A percentile compares a stretch with the other conserved stretches of the same genome.
phyloP scores from a whole-genome alignment of 2,113 vertebrate genomes.

The Phalacrocorax aristotelis region DNA sequence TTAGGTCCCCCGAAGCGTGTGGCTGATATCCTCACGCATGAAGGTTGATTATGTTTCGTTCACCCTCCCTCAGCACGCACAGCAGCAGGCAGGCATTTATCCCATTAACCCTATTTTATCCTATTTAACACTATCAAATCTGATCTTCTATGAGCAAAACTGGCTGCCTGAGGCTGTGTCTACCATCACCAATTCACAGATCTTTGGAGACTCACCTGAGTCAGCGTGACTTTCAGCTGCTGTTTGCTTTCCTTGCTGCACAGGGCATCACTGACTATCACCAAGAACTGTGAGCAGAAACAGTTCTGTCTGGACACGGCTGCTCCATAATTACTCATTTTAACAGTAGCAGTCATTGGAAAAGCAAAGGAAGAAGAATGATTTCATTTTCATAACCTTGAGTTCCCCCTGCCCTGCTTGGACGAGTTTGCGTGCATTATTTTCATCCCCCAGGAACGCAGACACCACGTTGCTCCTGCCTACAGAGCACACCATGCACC shows the following conservation, averaged over 20 bases:
- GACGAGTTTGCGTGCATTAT: neutral
- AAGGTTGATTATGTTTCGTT: too few relatives aligned
- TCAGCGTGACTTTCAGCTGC: neutral
- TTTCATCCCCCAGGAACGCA: neutral
- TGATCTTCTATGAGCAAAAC: neutral
- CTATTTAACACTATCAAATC: neutral
- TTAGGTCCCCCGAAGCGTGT: neutral
- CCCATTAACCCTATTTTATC: neutral
- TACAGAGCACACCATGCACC: neutral
- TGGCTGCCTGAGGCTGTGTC: neutral
- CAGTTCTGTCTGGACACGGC: neutral
- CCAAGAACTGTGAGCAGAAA: constrained; percentile 1
- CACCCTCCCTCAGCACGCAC: rapidly evolving
- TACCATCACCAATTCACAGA: neutral
- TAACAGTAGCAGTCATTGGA: constrained; percentile 28
- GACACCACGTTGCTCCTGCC: neutral
- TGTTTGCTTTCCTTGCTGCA: neutral
- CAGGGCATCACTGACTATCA: neutral
- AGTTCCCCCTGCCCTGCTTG: constrained; percentile 39
- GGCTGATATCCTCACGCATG: neutral
- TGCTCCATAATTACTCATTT: constrained; percentile 50
- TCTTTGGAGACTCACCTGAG: neutral
- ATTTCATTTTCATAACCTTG: constrained; percentile 67
- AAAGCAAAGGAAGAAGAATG: constrained; percentile 57
- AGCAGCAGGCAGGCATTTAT: neutral